Evolutionary conservation across 1,140 invertebrate genomes (phyloP), one percentile per base, ranked within the genome.

Genomic region (Halictus rubicundus): DNA sequence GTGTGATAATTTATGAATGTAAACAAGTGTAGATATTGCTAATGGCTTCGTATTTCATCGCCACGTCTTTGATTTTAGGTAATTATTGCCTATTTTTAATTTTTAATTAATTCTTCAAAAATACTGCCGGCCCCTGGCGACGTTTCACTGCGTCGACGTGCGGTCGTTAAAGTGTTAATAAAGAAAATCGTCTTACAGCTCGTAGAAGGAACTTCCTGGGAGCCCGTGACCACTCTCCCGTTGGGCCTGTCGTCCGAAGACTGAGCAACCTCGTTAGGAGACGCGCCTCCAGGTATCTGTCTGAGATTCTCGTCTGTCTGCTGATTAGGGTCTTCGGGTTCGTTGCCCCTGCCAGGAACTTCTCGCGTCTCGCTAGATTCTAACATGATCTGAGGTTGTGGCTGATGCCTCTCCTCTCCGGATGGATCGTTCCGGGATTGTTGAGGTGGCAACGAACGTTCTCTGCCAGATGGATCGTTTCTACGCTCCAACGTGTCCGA

Each of bases 371-470:
- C 89, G 23, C 78, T 88, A 5, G 89, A 71, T 63, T 92, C 91
- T 0, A 89, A 54, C 60, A 64, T 89, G 71, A 81, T 82, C 65
- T 87, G 88, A 10, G 83, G 27, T 60, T 89, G 86, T 8, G 78
- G 16, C 16, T 87, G 69, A 19, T 70, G 71, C 60, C 91, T 87
- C 60, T 92, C 92, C 42, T 93, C 91, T 0, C 92, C 92, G 0
- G 92, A 91, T 0, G 92, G 92, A 83, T 93, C 91, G n/a, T 93
- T 93, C 8, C 92, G 84, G 14, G 91, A 89, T 68, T 92, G 91
- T 23, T 88, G 88, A 7, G 89, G 89, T 9, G 89, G 89, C 5
- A 92, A 46, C 9, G 89, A 89, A 57, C 90, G 82, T 82, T 92
- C 92, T 52, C 91, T 89, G 8, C 92, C 92, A 0, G 92, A 91